Evolutionary conservation across 2,113 vertebrate genomes (phyloP).

Genomic region (Erythrolamprus reginae): DNA sequence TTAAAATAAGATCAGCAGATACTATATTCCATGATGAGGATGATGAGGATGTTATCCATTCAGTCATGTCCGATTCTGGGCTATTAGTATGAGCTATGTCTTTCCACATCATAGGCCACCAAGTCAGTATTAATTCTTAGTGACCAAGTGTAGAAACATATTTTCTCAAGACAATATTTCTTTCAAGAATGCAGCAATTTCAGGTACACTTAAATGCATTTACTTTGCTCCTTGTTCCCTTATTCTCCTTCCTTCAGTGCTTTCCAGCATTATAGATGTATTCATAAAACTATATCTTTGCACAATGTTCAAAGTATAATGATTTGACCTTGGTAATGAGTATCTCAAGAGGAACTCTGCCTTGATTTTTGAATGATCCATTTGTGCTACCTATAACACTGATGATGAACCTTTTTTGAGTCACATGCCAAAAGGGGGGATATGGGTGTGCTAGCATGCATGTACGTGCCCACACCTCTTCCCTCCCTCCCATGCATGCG

Average conservation of each 20-base stretch:
- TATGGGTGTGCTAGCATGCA: too few species aligned
- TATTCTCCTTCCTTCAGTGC: background rate
- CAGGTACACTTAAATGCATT: background rate
- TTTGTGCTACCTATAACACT: background rate
- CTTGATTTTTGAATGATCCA: background rate
- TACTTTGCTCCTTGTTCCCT: background rate
- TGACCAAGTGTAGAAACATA: background rate
- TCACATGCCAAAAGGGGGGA: too few species aligned
- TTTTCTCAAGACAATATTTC: background rate
- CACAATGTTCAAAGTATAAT: background rate
- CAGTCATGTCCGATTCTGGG: background rate
- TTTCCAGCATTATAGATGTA: background rate
- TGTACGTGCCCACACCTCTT: too few species aligned
- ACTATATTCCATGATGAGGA: background rate
- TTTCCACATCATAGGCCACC: background rate
- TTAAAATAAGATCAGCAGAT: background rate
- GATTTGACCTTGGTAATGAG: background rate
- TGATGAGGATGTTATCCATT: background rate
- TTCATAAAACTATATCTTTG: background rate
- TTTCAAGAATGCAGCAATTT: background rate
- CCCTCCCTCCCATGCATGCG: too few species aligned
- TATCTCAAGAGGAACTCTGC: background rate
- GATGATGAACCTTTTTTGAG: too few species aligned
- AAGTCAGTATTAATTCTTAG: background rate
- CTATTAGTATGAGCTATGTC: background rate